Evolutionary conservation across 1,140 invertebrate genomes (phyloP).

Genomic region (Goniozus legneri): DNA sequence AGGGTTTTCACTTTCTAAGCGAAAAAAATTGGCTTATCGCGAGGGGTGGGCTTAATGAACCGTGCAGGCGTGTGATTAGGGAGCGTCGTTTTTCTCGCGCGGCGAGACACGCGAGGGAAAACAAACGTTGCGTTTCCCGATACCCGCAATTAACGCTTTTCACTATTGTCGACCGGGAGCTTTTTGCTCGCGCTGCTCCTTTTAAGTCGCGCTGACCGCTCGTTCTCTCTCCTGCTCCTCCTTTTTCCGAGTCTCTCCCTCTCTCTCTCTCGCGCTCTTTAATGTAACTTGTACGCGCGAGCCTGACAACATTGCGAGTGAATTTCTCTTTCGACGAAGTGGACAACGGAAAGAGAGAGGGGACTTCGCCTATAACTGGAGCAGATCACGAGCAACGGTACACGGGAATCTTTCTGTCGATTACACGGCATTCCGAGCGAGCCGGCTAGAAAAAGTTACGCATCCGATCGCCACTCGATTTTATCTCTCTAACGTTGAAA

Average conservation of each 20-base stretch:
- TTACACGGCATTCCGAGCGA: constrained; percentile 10
- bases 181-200: not conserved
- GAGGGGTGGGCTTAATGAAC: too few relatives aligned
- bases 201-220: not conserved
- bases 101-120: constrained; percentile 4
- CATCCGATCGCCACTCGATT: too few relatives aligned
- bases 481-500: too few relatives aligned
- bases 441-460: too few relatives aligned
- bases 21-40: too few relatives aligned
- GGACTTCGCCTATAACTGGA: constrained; percentile 43
- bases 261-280: constrained; percentile 11
- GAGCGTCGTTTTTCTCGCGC: too few relatives aligned
- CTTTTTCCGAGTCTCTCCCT: constrained; percentile 12
- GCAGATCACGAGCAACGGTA: constrained; percentile 37
- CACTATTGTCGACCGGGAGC: constrained; percentile 24
- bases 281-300: too few relatives aligned
- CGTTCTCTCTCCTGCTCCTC: not conserved
- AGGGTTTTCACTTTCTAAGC: too few relatives aligned
- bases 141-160: constrained; percentile 32
- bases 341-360: constrained; percentile 9
- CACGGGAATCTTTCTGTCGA: constrained; percentile 9
- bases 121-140: constrained; percentile 7
- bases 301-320: constrained; percentile 21
- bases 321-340: constrained; percentile 47
- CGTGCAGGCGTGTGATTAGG: too few relatives aligned